Evolutionary conservation across 1,140 invertebrate genomes (phyloP).

Genomic region (Hylyphantes graminicola): DNA sequence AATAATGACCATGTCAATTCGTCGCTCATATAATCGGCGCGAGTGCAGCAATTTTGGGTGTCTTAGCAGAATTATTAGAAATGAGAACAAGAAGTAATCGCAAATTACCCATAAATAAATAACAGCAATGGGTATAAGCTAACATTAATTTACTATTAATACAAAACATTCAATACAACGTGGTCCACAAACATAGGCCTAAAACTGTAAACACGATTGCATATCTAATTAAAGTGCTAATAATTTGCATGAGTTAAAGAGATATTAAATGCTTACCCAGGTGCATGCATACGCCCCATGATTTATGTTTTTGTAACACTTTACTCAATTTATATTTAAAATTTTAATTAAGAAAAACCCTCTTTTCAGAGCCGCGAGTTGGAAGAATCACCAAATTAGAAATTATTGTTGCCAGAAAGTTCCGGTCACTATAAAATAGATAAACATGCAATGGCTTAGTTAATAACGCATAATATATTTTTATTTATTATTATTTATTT

Average conservation of each 20-base stretch:
- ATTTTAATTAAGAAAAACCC: too few species aligned
- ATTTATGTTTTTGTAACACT: constrained; percentile 65
- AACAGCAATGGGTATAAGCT: background rate
- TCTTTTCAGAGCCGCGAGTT: too few species aligned
- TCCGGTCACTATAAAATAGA: too few species aligned
- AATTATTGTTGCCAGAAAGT: too few species aligned
- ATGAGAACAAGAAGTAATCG: background rate
- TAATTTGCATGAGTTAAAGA: background rate
- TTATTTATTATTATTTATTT: too few species aligned
- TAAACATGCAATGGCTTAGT: too few species aligned
- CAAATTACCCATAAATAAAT: background rate
- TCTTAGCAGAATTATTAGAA: background rate
- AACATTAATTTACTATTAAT: background rate
- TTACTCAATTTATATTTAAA: too few species aligned
- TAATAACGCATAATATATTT: too few species aligned
- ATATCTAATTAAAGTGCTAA: background rate
- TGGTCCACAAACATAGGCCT: background rate
- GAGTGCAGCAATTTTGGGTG: background rate
- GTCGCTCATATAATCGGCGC: background rate
- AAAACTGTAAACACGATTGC: background rate
- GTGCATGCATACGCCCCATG: constrained; percentile 98
- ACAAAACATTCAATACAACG: background rate
- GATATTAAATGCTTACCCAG: constrained; percentile 78
- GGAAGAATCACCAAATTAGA: too few species aligned
- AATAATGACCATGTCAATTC: background rate